A percentile compares a stretch with the other conserved stretches of the same genome.
phyloP scores from a whole-genome alignment of 2,113 vertebrate species.

The Rhinoderma darwinii region DNA sequence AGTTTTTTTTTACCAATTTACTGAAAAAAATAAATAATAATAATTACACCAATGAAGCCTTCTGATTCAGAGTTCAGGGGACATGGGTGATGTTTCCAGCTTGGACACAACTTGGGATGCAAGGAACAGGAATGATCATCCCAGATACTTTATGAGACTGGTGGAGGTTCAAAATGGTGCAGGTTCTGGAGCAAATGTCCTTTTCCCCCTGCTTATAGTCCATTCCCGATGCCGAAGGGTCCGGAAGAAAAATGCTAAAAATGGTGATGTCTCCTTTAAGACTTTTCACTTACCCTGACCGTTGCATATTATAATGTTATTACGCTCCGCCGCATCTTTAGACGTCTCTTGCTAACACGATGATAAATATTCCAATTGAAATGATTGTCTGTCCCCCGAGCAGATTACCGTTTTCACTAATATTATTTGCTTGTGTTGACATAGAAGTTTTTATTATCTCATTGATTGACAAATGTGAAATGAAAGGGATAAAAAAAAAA shows the following conservation, averaged over 20 bases:
- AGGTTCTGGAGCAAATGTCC: neutral
- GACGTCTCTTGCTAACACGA: neutral
- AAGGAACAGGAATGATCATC: neutral
- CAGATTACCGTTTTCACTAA: slow-evolving; percentile 13
- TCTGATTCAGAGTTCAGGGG: too few relatives aligned
- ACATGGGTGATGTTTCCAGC: neutral
- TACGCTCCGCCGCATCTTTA: neutral
- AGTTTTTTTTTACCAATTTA: too few relatives aligned
- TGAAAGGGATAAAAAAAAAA: neutral
- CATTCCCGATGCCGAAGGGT: neutral
- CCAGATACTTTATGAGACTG: neutral
- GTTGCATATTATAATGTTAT: neutral
- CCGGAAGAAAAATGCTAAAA: neutral
- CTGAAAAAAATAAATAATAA: too few relatives aligned
- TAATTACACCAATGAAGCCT: neutral
- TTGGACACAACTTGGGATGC: neutral
- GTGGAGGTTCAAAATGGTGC: neutral
- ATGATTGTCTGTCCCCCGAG: slow-evolving; percentile 21
- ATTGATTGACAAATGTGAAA: slow-evolving; percentile 23
- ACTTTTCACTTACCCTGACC: neutral
- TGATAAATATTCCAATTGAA: slow-evolving; percentile 31
- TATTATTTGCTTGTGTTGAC: slow-evolving; percentile 34
- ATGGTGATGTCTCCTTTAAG: neutral
- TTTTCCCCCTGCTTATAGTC: neutral
- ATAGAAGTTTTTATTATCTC: neutral